Base-by-base conservation (phyloP, 2,113 vertebrate genomes). In the Erinaceus europaeus region DNA sequence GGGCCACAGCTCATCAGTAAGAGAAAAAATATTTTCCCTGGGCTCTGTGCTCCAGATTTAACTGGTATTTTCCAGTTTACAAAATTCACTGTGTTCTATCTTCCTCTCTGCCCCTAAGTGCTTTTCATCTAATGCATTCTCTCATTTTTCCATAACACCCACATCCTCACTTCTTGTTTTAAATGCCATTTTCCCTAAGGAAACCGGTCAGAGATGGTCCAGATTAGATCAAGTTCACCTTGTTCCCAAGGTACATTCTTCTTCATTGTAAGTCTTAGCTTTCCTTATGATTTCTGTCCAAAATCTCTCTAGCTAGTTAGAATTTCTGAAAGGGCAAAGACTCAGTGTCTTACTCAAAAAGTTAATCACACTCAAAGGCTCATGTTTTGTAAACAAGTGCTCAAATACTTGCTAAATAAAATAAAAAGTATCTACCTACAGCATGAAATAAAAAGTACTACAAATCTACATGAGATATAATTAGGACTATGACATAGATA, bases 271-370 rank as follows among this genome's bases (percentile, higher is more conserved):
- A 59, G 4, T 36, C 21, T 68, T 25, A 12, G 12, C 3, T 38
- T 20, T 67, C 23, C 50, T 44, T 46, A 20, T 18, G 14, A 73
- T 62, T 36, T 89, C 11, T 76, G 27, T 71, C 14, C 75, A 46
- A 38, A 14, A 46, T 8, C 0, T 1, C 1, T 61, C 46, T 32
- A 7, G 29, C 2, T 5, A 25, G 15, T 15, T 13, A 32, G 3
- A 61, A 34, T 11, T 44, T 73, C n/a, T 88, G 38, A 84, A 50
- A 76, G 13, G 36, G 11, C 11, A 17, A 88, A 34, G 20, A 21
- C n/a, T 81, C 32, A 25, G 23, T 9, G 23, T 52, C 4, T 21
- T 61, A n/a, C n/a, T n/a, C n/a, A n/a, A n/a, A n/a, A n/a, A n/a
- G n/a, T n/a, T n/a, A n/a, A n/a, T n/a, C n/a, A n/a, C n/a, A n/a